Conservation (phyloP, 2,113 vertebrate genomes). For the Brienomyrus brachyistius region DNA sequence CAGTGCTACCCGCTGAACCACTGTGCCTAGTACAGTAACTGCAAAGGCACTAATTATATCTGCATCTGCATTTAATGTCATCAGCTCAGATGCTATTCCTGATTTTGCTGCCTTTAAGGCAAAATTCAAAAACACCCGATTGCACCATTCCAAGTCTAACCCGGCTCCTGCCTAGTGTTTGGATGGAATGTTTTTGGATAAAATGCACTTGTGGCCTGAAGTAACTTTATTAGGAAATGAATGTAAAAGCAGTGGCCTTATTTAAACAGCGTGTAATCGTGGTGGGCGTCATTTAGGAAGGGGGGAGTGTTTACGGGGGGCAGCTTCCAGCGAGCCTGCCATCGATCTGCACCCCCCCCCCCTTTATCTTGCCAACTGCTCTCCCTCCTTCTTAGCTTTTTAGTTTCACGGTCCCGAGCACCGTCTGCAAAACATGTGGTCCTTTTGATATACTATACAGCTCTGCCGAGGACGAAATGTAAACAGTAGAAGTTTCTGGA, state of each 20-base stretch:
- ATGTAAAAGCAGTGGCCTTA: neutral
- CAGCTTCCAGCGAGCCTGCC: neutral
- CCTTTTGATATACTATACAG: conserved; percentile 4
- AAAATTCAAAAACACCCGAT: neutral
- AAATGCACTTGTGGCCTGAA: neutral
- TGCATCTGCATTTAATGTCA: neutral
- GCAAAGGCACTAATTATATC: neutral
- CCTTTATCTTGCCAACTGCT: neutral
- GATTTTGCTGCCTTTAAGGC: neutral
- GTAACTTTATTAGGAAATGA: neutral
- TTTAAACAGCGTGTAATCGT: neutral
- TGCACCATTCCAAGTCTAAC: neutral
- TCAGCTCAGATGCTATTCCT: neutral
- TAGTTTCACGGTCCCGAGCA: neutral
- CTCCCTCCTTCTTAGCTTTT: neutral
- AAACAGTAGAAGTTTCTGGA: conserved; percentile 4
- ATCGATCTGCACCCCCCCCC: neutral
- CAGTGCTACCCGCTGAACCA: neutral
- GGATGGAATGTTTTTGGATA: neutral
- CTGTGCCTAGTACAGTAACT: neutral
- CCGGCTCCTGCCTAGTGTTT: neutral
- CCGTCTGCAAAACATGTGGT: neutral
- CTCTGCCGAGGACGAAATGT: neutral
- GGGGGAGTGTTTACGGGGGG: neutral
- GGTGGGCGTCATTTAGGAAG: neutral